Evolutionary conservation across 2,888 invertebrate species (phyloP).

Genomic region (Dynastes hyllus): DNA sequence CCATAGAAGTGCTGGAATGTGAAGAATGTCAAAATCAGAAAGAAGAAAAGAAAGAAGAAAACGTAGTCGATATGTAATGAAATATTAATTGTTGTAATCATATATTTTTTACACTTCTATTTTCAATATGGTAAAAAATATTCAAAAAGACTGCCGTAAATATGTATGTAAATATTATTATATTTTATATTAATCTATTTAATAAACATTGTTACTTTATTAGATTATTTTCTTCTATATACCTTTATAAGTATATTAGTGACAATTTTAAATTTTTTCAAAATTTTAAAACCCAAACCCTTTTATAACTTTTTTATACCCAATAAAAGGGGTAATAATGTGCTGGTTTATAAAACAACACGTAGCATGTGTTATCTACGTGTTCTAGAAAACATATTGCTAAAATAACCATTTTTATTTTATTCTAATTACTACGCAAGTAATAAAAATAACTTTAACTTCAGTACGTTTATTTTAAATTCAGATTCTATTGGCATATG

Average conservation of each 20-base stretch:
- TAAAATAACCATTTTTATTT: no score
- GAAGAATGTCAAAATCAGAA: conserved; percentile 22
- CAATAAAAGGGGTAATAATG: no score
- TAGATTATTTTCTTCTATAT: background rate
- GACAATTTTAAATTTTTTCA: no score
- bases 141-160: conserved; percentile 34
- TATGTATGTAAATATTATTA: conserved; percentile 41
- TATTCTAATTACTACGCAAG: no score
- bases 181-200: conserved; percentile 34
- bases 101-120: conserved; percentile 29
- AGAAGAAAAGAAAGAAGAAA: background rate
- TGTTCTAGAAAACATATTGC: background rate
- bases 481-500: no score
- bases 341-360: no score
- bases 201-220: conserved; percentile 23
- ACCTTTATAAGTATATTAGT: no score
- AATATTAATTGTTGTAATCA: conserved; percentile 12
- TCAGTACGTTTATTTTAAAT: no score
- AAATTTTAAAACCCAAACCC: no score
- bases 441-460: no score
- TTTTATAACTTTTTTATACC: no score
- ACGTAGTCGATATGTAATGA: conserved; percentile 1
- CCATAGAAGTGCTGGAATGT: conserved; percentile 29
- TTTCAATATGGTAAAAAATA: conserved; percentile 12
- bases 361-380: background rate